These are phyloP conservation scores for Tenthredo amoena DNA, from an alignment of 2,888 invertebrate genomes.

Conservation along the genomic window DNA sequence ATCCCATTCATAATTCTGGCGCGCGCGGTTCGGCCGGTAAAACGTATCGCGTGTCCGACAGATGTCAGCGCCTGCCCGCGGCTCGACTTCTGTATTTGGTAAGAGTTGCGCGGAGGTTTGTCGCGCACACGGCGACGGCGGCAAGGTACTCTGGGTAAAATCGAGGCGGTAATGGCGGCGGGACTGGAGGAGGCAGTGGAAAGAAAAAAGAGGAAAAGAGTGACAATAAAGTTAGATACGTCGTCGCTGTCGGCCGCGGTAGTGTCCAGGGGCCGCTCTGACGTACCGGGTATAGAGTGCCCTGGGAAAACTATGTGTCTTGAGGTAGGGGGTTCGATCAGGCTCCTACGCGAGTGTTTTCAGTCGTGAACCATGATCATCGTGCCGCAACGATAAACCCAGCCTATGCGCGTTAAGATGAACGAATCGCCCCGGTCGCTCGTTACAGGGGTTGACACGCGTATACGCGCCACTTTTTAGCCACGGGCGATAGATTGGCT, in stretches of 20 bases:
- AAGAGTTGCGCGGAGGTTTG: neutral
- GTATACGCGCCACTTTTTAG: neutral
- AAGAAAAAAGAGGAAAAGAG: conserved; percentile 27
- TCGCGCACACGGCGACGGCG: neutral
- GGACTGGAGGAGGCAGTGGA: conserved; percentile 23
- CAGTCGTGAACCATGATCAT: neutral
- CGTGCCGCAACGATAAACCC: neutral
- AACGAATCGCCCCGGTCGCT: conserved; percentile 20
- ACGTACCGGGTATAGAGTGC: conserved; percentile 3
- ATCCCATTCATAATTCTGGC: neutral
- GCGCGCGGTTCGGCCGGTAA: neutral
- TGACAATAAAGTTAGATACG: conserved; percentile 21
- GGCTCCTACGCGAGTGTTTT: neutral
- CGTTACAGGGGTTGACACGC: conserved; percentile 10
- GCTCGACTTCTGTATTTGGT: neutral
- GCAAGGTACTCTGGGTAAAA: conserved; percentile 17
- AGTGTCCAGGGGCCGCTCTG: conserved; percentile 24
- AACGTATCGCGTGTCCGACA: neutral
- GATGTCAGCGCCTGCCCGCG: neutral
- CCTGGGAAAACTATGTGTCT: neutral
- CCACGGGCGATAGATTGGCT: neutral
- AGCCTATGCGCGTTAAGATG: conserved; percentile 1
- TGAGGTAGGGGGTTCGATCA: neutral
- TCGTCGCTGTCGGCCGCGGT: conserved; percentile 10
- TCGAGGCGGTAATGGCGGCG: conserved; percentile 33